These are phyloP conservation scores for Oncorhynchus mykiss DNA, from an alignment of 2,113 vertebrate species.

Conservation along the genomic window DNA sequence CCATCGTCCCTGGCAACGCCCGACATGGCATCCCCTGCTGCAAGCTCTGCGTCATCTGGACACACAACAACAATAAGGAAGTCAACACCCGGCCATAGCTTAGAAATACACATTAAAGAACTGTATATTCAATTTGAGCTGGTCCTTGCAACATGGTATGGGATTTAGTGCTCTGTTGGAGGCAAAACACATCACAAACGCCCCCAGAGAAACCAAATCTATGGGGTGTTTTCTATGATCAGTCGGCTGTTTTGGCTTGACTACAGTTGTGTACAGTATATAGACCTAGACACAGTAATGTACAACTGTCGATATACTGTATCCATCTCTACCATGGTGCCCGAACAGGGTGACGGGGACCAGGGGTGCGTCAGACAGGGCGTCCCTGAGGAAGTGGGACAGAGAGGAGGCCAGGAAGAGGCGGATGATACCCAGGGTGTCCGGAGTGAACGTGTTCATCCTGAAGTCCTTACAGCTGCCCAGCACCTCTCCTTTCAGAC, in stretches of 20 bases:
- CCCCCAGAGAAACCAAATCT: no score
- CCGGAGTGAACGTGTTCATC: constrained; percentile 79
- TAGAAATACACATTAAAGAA: not conserved
- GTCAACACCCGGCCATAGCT: not conserved
- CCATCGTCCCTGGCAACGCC: constrained; percentile 12
- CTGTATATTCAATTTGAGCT: no score
- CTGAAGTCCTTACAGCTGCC: constrained; percentile 88
- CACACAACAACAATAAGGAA: not conserved
- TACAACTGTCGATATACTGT: no score
- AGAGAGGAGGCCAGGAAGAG: constrained; percentile 63
- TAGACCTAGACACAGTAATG: no score
- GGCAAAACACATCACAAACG: no score
- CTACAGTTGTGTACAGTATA: no score
- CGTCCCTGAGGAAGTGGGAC: constrained; percentile 9
- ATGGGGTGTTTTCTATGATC: no score
- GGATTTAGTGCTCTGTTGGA: no score
- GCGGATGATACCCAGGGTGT: constrained; percentile 71
- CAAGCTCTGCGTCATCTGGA: constrained; percentile 6
- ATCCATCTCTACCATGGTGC: not conserved
- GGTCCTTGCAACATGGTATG: no score
- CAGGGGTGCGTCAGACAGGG: not conserved
- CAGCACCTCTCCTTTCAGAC: constrained; percentile 81
- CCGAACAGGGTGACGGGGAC: not conserved
- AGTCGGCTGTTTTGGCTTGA: no score
- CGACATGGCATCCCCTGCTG: not conserved